Conservation (phyloP, 2,113 vertebrate species). For the Odontesthes bonariensis region DNA sequence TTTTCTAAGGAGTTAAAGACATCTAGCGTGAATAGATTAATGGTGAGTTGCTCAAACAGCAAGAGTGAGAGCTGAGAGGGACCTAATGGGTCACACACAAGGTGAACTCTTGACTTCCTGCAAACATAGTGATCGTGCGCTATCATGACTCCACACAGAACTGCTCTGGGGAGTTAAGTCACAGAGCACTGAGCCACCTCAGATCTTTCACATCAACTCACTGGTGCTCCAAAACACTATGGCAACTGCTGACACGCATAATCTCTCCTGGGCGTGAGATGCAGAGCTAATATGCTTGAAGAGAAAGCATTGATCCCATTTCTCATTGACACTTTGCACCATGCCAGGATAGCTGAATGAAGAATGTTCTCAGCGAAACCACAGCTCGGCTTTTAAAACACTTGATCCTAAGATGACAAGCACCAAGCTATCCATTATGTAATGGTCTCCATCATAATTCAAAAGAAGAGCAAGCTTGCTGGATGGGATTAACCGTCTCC, state of each 20-base stretch:
- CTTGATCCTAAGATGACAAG: slow-evolving; percentile 62
- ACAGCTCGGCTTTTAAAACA: slow-evolving; percentile 53
- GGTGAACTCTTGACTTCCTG: slow-evolving; percentile 57
- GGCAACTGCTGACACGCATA: slow-evolving; percentile 57
- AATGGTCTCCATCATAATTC: slow-evolving; percentile 30
- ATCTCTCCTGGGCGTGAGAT: slow-evolving; percentile 64
- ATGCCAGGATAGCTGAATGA: slow-evolving; percentile 38
- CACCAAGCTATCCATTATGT: slow-evolving; percentile 49
- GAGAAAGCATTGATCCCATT: slow-evolving; percentile 61
- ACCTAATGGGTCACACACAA: slow-evolving; percentile 19
- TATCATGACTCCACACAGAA: slow-evolving; percentile 57
- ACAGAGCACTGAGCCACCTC: slow-evolving; percentile 38
- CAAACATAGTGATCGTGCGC: slow-evolving; percentile 51
- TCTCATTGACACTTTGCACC: slow-evolving; percentile 53
- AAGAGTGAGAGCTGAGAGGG: slow-evolving; percentile 10
- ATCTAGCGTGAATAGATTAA: slow-evolving; percentile 24
- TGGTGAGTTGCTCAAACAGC: slow-evolving; percentile 11
- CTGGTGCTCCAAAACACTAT: slow-evolving; percentile 54
- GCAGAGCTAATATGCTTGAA: slow-evolving; percentile 61
- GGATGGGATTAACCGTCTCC: slow-evolving; percentile 26
- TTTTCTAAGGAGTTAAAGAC: slow-evolving; percentile 23
- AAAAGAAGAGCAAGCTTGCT: slow-evolving; percentile 38
- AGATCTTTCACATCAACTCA: slow-evolving; percentile 62
- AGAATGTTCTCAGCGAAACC: slow-evolving; percentile 57
- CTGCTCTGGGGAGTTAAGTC: slow-evolving; percentile 59